Evolutionary conservation across 2,797 vertebrate genomes (phyloP), one percentile per base, ranked within the genome.

Genomic region (Austrolebias charrua): DNA sequence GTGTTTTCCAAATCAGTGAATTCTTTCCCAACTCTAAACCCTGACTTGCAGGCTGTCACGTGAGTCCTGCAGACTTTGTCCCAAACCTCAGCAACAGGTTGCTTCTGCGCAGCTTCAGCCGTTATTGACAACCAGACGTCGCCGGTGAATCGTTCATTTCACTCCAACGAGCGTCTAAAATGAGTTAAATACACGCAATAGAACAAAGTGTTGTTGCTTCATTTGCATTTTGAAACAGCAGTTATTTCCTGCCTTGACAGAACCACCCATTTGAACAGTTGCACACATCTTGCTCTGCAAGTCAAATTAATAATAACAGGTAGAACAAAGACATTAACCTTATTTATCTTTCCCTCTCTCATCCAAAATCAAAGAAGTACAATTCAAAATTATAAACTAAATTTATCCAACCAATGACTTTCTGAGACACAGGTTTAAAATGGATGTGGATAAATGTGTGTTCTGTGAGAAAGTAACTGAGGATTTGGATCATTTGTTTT

Each of bases 21-120:
- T 60, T 75, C 64, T 72, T 67, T 38, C 16, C 60, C 52, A 67
- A 55, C 66, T 73, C 66, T 81, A 79, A 82, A 83, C 63, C 71
- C 71, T 65, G 80, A 79, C 68, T 77, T 71, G 57, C 71, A 60
- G 59, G 67, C n/a, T 24, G 73, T 86, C 86, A 80, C 73, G 85
- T 72, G 81, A 84, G 54, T 53, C 57, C 11, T 35, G 38, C 45
- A 63, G 66, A 81, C 86, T 80, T 82, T 84, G 68, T 71, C 63
- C 75, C 62, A 71, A 76, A 85, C 82, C 80, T 81, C 59, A 55
- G 76, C 72, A 69, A 55, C 74, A 63, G 57, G 61, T 71, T 63
- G 67, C 60, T 77, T 56, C 56, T 66, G 65, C 51, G 61, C 60
- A 42, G 48, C 59, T 28, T 46, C 60, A 58, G 44, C 69, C 69